Evolutionary conservation across 1,140 invertebrate genomes (phyloP).

Genomic region (Drosophila suzukii): DNA sequence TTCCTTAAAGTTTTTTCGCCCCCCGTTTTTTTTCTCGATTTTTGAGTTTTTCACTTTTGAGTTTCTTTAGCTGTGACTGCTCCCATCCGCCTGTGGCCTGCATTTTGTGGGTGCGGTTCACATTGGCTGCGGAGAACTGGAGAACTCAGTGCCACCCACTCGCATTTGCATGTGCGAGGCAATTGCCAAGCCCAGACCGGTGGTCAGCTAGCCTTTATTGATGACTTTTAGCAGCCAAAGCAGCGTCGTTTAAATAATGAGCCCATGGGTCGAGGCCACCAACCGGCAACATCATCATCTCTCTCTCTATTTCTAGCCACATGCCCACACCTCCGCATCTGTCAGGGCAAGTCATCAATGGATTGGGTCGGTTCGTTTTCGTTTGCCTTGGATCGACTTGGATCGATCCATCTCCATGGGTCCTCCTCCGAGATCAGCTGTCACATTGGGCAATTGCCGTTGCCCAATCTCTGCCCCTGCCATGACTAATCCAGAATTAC

Average conservation of each 20-base stretch:
- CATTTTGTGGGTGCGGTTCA: conserved; percentile 41
- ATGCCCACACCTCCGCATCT: conserved; percentile 53
- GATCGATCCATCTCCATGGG: conserved; percentile 39
- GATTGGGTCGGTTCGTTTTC: conserved; percentile 20
- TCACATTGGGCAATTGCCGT: conserved; percentile 63
- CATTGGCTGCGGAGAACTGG: conserved; percentile 10
- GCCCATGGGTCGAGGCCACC: conserved; percentile 57
- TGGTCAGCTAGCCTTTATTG: conserved; percentile 72
- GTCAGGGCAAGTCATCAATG: conserved; percentile 75
- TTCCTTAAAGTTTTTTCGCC: conserved; percentile 10
- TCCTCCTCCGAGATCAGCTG: conserved; percentile 50
- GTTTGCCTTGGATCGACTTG: background rate
- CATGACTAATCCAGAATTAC: conserved; percentile 65
- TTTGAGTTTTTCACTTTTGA: conserved; percentile 17
- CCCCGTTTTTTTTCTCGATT: background rate
- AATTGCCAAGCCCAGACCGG: conserved; percentile 71
- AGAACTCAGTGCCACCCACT: conserved; percentile 64
- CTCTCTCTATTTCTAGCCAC: conserved; percentile 8
- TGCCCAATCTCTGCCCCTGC: conserved; percentile 54
- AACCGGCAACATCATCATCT: conserved; percentile 46
- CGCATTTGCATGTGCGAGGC: conserved; percentile 72
- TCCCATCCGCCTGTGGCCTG: conserved; percentile 47
- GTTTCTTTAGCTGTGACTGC: conserved; percentile 38
- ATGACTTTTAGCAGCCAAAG: conserved; percentile 78
- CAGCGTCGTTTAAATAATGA: conserved; percentile 82